Evolutionary conservation across 2,113 vertebrate genomes (phyloP).

Genomic region (Nestor notabilis): DNA sequence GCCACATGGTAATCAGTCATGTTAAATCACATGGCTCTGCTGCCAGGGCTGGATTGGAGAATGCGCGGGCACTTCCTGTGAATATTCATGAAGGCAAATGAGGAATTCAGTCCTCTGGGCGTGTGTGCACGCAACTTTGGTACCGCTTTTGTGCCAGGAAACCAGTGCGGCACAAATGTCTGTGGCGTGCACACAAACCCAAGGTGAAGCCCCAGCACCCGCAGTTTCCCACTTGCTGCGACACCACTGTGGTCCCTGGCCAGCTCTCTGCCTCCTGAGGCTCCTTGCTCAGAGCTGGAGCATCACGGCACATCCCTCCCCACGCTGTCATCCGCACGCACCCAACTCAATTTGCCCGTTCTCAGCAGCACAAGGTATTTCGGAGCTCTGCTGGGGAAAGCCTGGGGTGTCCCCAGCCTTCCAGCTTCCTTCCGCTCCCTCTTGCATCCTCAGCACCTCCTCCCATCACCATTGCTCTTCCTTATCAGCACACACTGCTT

Average conservation of each 20-base stretch:
- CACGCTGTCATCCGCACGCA: rapidly evolving
- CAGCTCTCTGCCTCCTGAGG: not conserved
- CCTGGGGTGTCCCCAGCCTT: not conserved
- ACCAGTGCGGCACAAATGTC: rapidly evolving
- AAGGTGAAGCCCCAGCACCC: rapidly evolving
- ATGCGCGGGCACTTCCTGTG: not conserved
- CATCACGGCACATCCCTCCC: not conserved
- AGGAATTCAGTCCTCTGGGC: not conserved
- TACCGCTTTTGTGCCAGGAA: not conserved
- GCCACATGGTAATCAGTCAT: conserved; percentile 27
- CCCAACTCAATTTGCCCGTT: rapidly evolving
- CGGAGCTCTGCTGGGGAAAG: not conserved
- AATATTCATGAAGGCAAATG: conserved; percentile 37
- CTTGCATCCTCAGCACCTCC: not conserved
- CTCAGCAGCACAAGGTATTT: not conserved
- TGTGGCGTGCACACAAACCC: not conserved
- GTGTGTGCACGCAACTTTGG: not conserved
- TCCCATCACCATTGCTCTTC: rapidly evolving
- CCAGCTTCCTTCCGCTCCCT: not conserved
- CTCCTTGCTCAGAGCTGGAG: not conserved
- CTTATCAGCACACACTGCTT: rapidly evolving
- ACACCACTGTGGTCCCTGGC: rapidly evolving
- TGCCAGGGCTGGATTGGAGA: conserved; percentile 25
- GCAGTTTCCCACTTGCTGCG: not conserved
- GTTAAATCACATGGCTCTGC: conserved; percentile 2